Conservation (phyloP, 2,113 vertebrate genomes). For the Hiodon tergisus region DNA sequence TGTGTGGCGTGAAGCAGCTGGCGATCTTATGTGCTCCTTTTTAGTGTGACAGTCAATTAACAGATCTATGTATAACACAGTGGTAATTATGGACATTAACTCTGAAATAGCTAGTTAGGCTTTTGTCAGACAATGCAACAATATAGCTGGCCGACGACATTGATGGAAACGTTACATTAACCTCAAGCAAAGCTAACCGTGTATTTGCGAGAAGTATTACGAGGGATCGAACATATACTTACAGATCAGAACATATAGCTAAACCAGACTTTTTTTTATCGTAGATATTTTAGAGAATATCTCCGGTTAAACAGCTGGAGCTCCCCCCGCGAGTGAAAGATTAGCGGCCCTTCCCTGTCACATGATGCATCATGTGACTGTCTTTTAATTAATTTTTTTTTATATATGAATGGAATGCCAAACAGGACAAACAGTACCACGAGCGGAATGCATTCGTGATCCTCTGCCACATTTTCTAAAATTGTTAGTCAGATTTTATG, state of each 20-base stretch:
- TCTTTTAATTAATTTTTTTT: background rate
- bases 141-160: background rate
- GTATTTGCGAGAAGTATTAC: background rate
- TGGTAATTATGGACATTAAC: no score
- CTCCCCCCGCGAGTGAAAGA: constrained; percentile 8
- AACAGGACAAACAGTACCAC: constrained; percentile 39
- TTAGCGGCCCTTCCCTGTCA: constrained; percentile 46
- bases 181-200: background rate
- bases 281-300: constrained; percentile 27
- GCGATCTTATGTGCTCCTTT: no score
- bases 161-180: background rate
- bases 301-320: constrained; percentile 28
- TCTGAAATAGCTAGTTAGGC: background rate
- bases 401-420: constrained; percentile 22
- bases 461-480: background rate
- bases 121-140: background rate
- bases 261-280: constrained; percentile 8
- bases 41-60: no score
- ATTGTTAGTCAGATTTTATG: no score
- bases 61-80: no score
- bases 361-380: constrained; percentile 41
- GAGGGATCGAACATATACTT: constrained; percentile 15
- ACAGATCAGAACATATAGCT: constrained; percentile 16
- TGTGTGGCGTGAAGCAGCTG: no score
- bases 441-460: background rate